These are phyloP conservation scores for Ectropis crepuscularia DNA, from an alignment of 2,888 invertebrate species.

Conservation along the genomic window DNA sequence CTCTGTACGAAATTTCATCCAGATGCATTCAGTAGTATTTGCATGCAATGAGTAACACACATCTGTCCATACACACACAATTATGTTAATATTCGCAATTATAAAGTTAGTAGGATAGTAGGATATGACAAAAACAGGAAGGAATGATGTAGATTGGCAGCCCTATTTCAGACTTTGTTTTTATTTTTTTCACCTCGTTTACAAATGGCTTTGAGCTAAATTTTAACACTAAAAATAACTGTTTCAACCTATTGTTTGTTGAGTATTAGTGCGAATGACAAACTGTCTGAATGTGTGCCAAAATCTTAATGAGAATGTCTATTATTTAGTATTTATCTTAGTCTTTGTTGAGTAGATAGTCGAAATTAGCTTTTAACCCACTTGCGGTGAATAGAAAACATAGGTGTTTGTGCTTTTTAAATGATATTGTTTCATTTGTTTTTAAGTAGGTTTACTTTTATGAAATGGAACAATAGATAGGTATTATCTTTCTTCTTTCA, in stretches of 20 bases:
- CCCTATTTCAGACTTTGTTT: constrained; percentile 24
- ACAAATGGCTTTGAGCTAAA: constrained; percentile 30
- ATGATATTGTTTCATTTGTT: constrained; percentile 17
- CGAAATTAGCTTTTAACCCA: constrained; percentile 21
- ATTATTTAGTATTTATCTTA: constrained; percentile 17
- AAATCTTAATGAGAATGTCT: constrained; percentile 30
- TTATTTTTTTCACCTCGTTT: constrained; percentile 25
- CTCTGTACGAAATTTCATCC: no score
- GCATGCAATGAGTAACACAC: no score
- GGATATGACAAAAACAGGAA: neutral
- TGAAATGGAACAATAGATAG: neutral
- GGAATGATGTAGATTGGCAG: constrained; percentile 7
- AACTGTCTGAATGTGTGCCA: constrained; percentile 26
- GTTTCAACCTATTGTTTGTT: constrained; percentile 28
- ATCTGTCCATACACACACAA: no score
- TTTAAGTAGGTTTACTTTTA: constrained; percentile 1
- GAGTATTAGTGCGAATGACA: constrained; percentile 24
- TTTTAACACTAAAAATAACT: constrained; percentile 27
- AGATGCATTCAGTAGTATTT: no score
- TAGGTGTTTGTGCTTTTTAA: constrained; percentile 1
- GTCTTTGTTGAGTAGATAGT: constrained; percentile 9
- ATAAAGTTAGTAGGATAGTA: neutral
- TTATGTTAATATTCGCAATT: no score
- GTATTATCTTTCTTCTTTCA: neutral
- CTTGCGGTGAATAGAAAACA: constrained; percentile 18